phyloP scores from a whole-genome alignment of 2,797 vertebrate species.

The Phataginus tetradactyla region DNA sequence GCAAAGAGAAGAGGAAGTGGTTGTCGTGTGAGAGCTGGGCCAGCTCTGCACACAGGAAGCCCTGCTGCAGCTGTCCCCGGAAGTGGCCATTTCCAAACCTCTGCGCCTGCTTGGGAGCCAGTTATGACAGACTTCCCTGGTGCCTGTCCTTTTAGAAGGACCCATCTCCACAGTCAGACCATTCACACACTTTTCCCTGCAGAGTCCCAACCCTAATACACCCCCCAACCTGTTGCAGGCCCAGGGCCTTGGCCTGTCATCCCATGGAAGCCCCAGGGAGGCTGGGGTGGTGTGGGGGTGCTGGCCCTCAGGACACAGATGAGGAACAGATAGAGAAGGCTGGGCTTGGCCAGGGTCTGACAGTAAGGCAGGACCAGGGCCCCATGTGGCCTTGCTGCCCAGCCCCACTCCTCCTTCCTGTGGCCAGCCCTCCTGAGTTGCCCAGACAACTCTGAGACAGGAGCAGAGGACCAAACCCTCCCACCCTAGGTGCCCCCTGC shows the following conservation, averaged over 20 bases:
- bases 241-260: not conserved
- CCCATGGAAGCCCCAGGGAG: not conserved
- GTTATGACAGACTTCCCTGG: not conserved
- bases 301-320: not conserved
- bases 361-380: not conserved
- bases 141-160: not conserved
- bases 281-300: not conserved
- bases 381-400: not conserved
- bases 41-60: slow-evolving; percentile 70
- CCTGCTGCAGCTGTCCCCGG: slow-evolving; percentile 55
- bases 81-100: slow-evolving; percentile 76
- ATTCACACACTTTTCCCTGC: not conserved
- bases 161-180: not conserved
- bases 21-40: slow-evolving; percentile 67
- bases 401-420: not conserved
- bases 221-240: not conserved
- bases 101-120: not conserved
- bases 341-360: not conserved
- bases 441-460: not conserved
- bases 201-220: not conserved
- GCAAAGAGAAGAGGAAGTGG: slow-evolving; percentile 81
- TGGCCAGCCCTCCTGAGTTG: not conserved
- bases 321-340: not conserved
- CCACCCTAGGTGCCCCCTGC: not conserved
- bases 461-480: not conserved